Base-by-base conservation (phyloP, 2,113 vertebrate genomes). In the Furnarius figulus region DNA sequence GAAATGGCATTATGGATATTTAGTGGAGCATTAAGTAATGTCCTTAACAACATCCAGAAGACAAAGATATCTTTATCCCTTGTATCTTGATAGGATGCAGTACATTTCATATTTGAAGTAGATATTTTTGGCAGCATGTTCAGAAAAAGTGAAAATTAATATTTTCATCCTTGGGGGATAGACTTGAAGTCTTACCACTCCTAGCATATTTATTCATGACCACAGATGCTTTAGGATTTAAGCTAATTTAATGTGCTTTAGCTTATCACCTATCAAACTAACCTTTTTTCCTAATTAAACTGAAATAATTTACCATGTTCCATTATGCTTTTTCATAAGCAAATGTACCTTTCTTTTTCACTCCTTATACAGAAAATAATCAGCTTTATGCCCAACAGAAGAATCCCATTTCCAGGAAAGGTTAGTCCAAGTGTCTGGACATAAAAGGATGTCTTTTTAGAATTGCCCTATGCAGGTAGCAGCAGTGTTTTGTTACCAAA, bases 391-490 rank as follows among this genome's bases (percentile, higher is more conserved):
- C 22, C 9, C 42, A 73, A 20, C 6, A 49, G 72, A 80, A 74
- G 35, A 94, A 66, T 50, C 11, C 9, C 8, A 19, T 68, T 93
- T 94, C 24, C 68, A 88, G 72, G 39, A 76, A 61, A 95, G n/a
- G 11, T 92, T 89, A 61, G 35, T 79, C 59, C 46, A 87, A 96
- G 90, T 83, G 46, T 91, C 78, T 67, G 65, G 58, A 63, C 44
- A 61, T 42, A 78, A 66, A 93, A 94, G 70, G 78, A 77, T 87
- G 84, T 79, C 89, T 84, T 95, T 93, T 89, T 70, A 66, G 83
- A 97, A 91, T 58, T 86, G 58, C 6, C 4, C 79, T 94, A 37
- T 91, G 47, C 97, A 98, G 98, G 98, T 98, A 96, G 75, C 72
- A 82, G 71, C 70, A 89, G 87, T 85, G 85, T 94, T 93, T 93